These are phyloP conservation scores for Campoletis raptor DNA, from an alignment of 2,888 invertebrate species.

Conservation along the genomic window DNA sequence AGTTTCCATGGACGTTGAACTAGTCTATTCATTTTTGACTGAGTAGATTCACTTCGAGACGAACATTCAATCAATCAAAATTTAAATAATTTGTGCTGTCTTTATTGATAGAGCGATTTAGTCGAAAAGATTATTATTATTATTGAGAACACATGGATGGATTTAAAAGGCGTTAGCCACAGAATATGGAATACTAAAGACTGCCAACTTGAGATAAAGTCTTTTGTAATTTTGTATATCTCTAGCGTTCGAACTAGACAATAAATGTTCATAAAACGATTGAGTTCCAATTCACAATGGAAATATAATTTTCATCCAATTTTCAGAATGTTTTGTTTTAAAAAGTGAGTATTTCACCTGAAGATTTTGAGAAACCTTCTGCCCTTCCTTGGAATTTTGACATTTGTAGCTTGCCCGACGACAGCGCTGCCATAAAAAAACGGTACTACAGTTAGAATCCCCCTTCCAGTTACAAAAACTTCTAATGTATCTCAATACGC, in stretches of 20 bases:
- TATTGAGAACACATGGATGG: constrained; percentile 2
- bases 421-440: neutral
- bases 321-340: neutral
- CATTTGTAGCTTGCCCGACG: neutral
- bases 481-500: neutral
- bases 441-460: neutral
- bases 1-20: constrained; percentile 28
- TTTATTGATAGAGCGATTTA: neutral
- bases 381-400: neutral
- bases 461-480: neutral
- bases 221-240: neutral
- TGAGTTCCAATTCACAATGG: too few relatives aligned
- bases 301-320: neutral
- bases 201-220: neutral
- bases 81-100: neutral
- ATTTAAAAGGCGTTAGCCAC: neutral
- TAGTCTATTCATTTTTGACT: constrained; percentile 56
- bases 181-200: neutral
- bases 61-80: neutral
- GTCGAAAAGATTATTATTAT: neutral
- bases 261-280: too few relatives aligned
- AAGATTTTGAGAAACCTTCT: too few relatives aligned
- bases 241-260: neutral
- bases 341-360: neutral
- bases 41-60: neutral